Conservation (phyloP, 2,888 invertebrate species). For the Lymantria dispar region DNA sequence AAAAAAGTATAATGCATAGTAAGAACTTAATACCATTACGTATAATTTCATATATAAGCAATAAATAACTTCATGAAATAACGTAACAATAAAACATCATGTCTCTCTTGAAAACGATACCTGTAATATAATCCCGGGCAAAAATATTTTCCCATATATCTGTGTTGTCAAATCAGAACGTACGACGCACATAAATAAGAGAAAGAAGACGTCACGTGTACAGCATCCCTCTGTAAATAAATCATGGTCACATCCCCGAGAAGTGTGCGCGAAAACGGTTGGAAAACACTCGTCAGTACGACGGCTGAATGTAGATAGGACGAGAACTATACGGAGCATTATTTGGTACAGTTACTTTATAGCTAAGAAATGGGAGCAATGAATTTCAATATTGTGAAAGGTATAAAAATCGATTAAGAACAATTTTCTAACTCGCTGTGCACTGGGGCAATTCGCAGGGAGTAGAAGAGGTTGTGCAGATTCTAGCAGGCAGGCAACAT, state of each 20-base stretch:
- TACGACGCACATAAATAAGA: slow-evolving; percentile 54
- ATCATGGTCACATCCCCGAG: slow-evolving; percentile 57
- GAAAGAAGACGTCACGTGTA: slow-evolving; percentile 41
- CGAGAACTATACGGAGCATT: slow-evolving; percentile 25
- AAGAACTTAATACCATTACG: too few species aligned
- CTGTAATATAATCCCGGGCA: slow-evolving; percentile 5
- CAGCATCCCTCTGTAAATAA: slow-evolving; percentile 51
- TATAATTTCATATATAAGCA: too few species aligned
- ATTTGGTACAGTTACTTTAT: not conserved
- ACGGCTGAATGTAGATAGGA: slow-evolving; percentile 59
- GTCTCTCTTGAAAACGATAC: slow-evolving; percentile 2
- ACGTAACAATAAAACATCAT: not conserved
- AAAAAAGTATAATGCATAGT: too few species aligned
- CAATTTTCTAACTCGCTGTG: too few species aligned
- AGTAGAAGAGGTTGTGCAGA: too few species aligned
- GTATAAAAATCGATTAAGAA: too few species aligned
- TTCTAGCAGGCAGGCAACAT: too few species aligned
- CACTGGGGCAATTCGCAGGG: too few species aligned
- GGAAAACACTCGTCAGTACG: slow-evolving; percentile 67
- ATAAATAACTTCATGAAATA: too few species aligned
- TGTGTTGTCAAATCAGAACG: slow-evolving; percentile 57
- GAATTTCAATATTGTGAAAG: too few species aligned
- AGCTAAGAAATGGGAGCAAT: too few species aligned
- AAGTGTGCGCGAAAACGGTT: slow-evolving; percentile 60
- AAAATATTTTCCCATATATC: slow-evolving; percentile 37